Percentiles rank a stretch among this genome's conserved stretches.
Conservation (phyloP, 2,113 vertebrate genomes). For the Vulpes vulpes region DNA sequence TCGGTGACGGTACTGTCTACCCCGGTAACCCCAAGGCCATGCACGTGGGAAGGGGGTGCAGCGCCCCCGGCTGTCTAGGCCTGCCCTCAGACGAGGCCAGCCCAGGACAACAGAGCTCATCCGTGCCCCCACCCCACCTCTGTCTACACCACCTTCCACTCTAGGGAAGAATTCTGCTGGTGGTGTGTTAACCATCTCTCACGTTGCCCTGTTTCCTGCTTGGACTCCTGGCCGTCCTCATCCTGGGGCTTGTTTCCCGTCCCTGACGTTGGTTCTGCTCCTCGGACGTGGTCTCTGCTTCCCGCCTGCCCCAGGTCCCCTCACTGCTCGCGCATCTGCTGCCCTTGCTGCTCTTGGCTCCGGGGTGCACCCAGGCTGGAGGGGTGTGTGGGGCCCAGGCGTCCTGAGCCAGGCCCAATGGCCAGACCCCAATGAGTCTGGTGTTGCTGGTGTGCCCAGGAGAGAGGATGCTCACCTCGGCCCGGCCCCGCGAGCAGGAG, state of each 20-base stretch:
- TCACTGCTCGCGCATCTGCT: not conserved
- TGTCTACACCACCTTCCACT: fast-evolving
- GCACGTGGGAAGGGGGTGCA: fast-evolving
- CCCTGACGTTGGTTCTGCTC: no score
- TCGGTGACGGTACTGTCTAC: not conserved
- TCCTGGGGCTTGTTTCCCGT: no score
- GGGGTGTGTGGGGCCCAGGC: fast-evolving
- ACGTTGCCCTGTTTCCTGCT: fast-evolving
- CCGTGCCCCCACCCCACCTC: fast-evolving
- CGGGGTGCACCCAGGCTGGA: not conserved
- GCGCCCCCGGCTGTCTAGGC: fast-evolving
- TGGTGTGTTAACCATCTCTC: fast-evolving
- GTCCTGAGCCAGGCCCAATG: fast-evolving
- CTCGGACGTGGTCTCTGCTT: not conserved
- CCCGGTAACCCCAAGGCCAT: not conserved
- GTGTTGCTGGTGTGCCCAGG: not conserved
- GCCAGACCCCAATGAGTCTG: not conserved
- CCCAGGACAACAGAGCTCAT: not conserved
- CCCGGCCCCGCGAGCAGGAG: not conserved
- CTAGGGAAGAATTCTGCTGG: fast-evolving
- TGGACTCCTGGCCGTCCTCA: fast-evolving
- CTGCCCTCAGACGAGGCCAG: not conserved
- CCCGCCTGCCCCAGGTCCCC: fast-evolving
- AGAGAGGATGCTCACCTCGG: not conserved
- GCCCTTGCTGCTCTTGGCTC: not conserved